A percentile compares a stretch with the other conserved stretches of the same genome.
These are phyloP conservation scores for Micromys minutus DNA, from an alignment of 2,113 vertebrate species.

Conservation along the genomic window DNA sequence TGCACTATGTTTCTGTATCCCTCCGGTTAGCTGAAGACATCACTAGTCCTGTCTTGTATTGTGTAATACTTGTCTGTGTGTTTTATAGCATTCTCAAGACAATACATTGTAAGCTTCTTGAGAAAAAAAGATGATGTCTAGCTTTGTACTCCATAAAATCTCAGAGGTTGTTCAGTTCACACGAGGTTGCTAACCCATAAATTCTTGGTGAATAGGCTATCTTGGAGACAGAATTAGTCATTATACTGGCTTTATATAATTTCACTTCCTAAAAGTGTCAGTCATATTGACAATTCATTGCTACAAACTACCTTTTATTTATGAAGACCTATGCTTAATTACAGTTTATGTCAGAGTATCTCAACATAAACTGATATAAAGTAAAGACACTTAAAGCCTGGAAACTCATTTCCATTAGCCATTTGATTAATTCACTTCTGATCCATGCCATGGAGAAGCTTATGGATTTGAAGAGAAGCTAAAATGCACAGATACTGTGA, in stretches of 20 bases:
- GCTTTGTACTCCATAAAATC: background rate
- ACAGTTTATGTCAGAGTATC: background rate
- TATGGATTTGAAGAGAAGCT: background rate
- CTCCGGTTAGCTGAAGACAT: background rate
- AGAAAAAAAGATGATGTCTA: background rate
- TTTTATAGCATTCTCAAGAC: background rate
- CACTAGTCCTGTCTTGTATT: background rate
- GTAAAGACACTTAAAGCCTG: background rate
- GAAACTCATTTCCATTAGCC: background rate
- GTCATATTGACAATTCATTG: slow-evolving; percentile 23
- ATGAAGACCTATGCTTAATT: slow-evolving; percentile 56
- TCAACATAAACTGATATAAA: slow-evolving; percentile 36
- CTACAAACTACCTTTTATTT: slow-evolving; percentile 44
- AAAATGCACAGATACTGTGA: rapidly evolving
- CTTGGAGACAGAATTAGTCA: slow-evolving; percentile 2
- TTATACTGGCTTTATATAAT: slow-evolving; percentile 1
- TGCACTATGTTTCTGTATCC: background rate
- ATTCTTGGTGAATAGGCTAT: background rate
- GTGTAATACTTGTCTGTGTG: background rate
- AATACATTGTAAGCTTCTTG: background rate
- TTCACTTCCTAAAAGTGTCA: slow-evolving; percentile 18
- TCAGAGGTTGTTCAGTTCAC: background rate
- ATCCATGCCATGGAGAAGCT: background rate
- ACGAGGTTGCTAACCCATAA: background rate
- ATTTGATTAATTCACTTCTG: background rate